Evolutionary conservation across 2,113 vertebrate species (phyloP), one percentile per base, ranked within the genome.

Genomic region (Lathamus discolor): DNA sequence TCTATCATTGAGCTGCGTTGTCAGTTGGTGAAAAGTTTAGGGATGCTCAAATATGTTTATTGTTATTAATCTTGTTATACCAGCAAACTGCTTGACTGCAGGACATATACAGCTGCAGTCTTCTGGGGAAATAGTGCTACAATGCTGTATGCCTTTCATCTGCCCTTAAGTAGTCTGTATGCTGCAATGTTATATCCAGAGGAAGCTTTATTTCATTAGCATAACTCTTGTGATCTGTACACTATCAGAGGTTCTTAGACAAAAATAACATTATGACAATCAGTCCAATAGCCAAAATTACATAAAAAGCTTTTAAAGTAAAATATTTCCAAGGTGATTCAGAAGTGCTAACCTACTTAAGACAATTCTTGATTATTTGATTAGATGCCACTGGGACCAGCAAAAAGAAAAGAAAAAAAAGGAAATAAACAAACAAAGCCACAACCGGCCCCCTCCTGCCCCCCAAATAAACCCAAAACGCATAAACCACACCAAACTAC

Each of bases 281-380:
- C 79, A 83, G 33, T 67, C 51, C 86, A 83, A 69, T 23, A 87
- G 55, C 13, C 76, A 90, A 81, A 94, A 97, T 10, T 76, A 37
- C 49, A 54, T 39, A 94, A 97, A 94, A 95, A 96, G 90, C 73
- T 79, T 93, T 89, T 92, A 91, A 90, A 79, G 68, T 64, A 81
- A 83, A 97, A 86, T 88, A 82, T 94, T 88, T 97, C 96, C 97
- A 97, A 83, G 18, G 83, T 83, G 96, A 96, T 95, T 97, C 96
- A 97, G 83, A 96, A 97, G 51, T 93, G 87, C 96, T 98, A 96
- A 98, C 78, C 59, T 96, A 91, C 74, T 90, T 92, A 85, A 16
- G 17, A 95, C 92, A 95, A 97, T 92, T 97, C 97, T 97, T 97
- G 96, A 97, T 97, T 93, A 97, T 97, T 96, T 97, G 97, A 98